Conservation (phyloP, 2,888 invertebrate genomes). For the Azorinus chamasolen region DNA sequence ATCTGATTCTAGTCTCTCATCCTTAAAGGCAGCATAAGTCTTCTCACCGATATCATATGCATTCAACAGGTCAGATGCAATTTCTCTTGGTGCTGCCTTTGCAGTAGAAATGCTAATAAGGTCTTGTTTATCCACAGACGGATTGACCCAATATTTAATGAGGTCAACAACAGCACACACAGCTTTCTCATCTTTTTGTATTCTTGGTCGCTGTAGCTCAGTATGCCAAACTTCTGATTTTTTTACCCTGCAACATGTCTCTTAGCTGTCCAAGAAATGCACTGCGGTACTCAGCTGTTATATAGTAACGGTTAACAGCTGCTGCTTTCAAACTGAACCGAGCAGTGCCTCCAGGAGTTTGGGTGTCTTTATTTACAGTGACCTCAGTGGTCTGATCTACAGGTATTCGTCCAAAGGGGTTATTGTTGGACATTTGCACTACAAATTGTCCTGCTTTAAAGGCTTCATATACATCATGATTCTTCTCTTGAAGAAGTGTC, state of each 20-base stretch:
- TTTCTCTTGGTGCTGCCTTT: slow-evolving; percentile 14
- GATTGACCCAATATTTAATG: slow-evolving; percentile 44
- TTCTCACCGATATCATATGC: too few relatives aligned
- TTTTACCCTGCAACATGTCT: neutral
- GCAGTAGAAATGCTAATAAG: slow-evolving; percentile 35
- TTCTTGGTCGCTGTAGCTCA: slow-evolving; percentile 5
- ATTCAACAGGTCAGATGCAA: slow-evolving; percentile 23
- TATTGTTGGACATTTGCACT: slow-evolving; percentile 47
- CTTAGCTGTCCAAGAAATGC: slow-evolving; percentile 28
- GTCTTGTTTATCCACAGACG: slow-evolving; percentile 23
- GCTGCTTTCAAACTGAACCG: slow-evolving; percentile 52
- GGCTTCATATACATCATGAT: slow-evolving; percentile 23
- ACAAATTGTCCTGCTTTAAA: slow-evolving; percentile 37
- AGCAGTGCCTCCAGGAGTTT: slow-evolving; percentile 53
- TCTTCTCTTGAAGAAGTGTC: neutral
- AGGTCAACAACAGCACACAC: slow-evolving; percentile 16
- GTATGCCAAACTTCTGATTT: neutral
- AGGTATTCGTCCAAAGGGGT: slow-evolving; percentile 63
- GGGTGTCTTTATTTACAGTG: too few relatives aligned
- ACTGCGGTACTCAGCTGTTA: too few relatives aligned
- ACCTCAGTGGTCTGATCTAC: slow-evolving; percentile 57
- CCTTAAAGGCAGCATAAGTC: too few relatives aligned
- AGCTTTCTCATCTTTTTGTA: slow-evolving; percentile 15
- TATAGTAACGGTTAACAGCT: slow-evolving; percentile 43
- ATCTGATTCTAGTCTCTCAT: neutral